A percentile compares a stretch with the other conserved stretches of the same genome.
Evolutionary conservation across 37 sponge, comb jelly and placozoan species (phyloP).

Genomic region (Aplysina aerophoba): DNA sequence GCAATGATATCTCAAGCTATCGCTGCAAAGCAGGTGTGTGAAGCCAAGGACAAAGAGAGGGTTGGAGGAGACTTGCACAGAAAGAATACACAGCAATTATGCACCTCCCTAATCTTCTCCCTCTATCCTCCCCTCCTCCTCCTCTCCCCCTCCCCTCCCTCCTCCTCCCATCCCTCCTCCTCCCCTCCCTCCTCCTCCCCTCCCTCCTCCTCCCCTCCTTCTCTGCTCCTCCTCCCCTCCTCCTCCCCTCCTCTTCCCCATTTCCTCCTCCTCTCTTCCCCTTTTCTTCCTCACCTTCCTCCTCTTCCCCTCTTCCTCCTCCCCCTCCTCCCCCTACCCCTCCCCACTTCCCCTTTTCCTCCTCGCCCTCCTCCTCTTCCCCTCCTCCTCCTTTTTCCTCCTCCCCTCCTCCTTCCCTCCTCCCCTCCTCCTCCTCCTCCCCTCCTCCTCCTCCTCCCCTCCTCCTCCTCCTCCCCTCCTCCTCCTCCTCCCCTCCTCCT

Average conservation of each 20-base stretch:
- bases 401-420: too few relatives aligned
- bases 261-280: not conserved
- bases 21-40: conserved; percentile 56
- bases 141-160: too few relatives aligned
- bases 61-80: not conserved
- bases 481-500: too few relatives aligned
- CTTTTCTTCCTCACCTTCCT: not conserved
- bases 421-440: too few relatives aligned
- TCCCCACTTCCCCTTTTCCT: not conserved
- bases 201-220: too few relatives aligned
- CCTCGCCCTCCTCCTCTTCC: too few relatives aligned
- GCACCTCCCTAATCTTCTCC: too few relatives aligned
- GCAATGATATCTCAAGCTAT: conserved; percentile 54
- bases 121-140: too few relatives aligned
- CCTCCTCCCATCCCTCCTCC: not conserved
- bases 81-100: not conserved
- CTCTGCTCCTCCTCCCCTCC: too few relatives aligned
- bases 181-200: not conserved
- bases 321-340: not conserved
- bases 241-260: too few relatives aligned
- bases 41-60: not conserved
- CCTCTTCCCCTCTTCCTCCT: too few relatives aligned
- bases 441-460: not conserved
- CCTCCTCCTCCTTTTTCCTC: too few relatives aligned
- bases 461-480: not conserved